Base-by-base conservation (phyloP, 2,888 invertebrate genomes). In the Drosophila peninsularis region DNA sequence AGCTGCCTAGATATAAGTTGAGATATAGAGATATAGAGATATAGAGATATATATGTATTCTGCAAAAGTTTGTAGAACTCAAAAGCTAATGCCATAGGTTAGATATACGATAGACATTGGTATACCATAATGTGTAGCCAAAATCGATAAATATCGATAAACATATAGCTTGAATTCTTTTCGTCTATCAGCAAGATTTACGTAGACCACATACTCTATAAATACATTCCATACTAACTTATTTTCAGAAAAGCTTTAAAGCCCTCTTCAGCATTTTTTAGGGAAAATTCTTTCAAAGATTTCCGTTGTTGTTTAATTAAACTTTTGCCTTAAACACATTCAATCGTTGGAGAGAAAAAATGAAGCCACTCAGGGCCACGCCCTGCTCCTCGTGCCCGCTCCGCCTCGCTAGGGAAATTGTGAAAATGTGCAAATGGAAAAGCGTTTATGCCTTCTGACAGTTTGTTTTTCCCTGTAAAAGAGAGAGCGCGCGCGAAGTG, bases 401-500 rank as follows among this genome's bases (percentile, higher is more conserved):
- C 2, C 11, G 13, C 13, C 52, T 0, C 42, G 9, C 34, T 19
- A 11, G 32, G n/a, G 34, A 41, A 36, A 60, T 17, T 21, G 63
- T 62, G 53, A 60, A 57, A 66, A 56, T 71, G 62, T 34, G 39
- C 37, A 21, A 63, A 63, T 55, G 42, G 53, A 50, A 50, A 50
- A 44, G 44, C 17, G 30, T 42, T 34, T 45, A 19, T 27, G 13
- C 45, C 39, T 36, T 55, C 44, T 55, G 27, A 27, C 27, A 17
- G 53, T 27, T 37, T 53, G 50, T 50, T 57, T 56, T 58, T 32
- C 30, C 30, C 19, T 47, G 62, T 10, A 65, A 73, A 73, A 34
- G 36, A 36, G 50, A 47, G 55, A 66, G 55, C 41, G 50, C 50
- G 74, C 62, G 76, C 63, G 62, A 71, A 71, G 34, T 78, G 69